Evolutionary conservation across 2,888 invertebrate species (phyloP).

Genomic region (Lydus trimaculatus): DNA sequence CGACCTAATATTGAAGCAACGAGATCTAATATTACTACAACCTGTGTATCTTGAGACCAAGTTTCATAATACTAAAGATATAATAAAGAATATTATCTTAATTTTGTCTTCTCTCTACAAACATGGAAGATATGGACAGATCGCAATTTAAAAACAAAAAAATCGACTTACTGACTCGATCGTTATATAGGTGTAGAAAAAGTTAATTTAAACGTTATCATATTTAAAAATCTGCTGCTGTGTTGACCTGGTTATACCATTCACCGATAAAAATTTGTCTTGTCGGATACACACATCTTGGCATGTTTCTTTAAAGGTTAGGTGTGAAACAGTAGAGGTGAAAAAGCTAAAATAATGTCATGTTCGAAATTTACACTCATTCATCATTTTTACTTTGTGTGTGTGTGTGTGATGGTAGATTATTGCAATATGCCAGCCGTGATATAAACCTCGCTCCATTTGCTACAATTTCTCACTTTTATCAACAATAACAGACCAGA

Average conservation of each 20-base stretch:
- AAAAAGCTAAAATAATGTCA: slow-evolving; percentile 28
- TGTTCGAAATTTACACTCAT: slow-evolving; percentile 20
- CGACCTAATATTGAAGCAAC: background rate
- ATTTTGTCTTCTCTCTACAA: background rate
- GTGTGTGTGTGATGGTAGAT: slow-evolving; percentile 18
- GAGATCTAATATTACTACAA: background rate
- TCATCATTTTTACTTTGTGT: slow-evolving; percentile 13
- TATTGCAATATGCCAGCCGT: background rate
- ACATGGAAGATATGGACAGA: background rate
- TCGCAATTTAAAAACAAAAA: background rate
- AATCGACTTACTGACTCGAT: background rate
- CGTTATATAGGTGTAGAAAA: background rate
- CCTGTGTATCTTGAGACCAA: background rate
- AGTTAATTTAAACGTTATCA: background rate
- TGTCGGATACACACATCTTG: background rate
- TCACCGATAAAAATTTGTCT: background rate
- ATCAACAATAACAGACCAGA: background rate
- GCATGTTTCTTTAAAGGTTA: no score
- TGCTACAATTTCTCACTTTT: background rate
- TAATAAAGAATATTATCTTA: background rate
- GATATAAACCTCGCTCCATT: background rate
- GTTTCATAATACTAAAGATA: background rate
- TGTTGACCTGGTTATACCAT: background rate
- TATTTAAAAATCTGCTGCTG: background rate
- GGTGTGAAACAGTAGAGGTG: slow-evolving; percentile 26